Evolutionary conservation across 2,797 vertebrate genomes (phyloP), one percentile per base, ranked within the genome.

Genomic region (Anableps anableps): DNA sequence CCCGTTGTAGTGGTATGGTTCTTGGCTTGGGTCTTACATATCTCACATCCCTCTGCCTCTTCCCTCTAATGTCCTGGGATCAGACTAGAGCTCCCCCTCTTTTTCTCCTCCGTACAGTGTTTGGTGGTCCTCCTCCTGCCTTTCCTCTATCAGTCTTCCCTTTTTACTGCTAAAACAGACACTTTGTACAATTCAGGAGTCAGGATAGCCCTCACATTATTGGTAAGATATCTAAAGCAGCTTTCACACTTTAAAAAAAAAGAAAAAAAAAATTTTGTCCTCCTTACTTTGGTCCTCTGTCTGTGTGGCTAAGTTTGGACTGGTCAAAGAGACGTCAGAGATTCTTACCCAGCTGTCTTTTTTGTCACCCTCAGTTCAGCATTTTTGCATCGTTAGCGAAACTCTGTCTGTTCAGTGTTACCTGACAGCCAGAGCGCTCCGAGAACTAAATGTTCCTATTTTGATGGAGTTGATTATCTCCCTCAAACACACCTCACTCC

Each of bases 401-500:
- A 38, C 74, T 80, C 76, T 26, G 74, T 75, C 36, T 47, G 74
- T 38, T 62, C 31, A 50, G 72, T 26, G 72, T 82, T 77, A 74
- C 50, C 72, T 79, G 82, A 76, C 73, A 62, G 79, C 74, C 62
- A 16, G 64, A 50, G 68, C 76, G 62, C 74, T 75, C n/a, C 5
- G 17, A n/a, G 75, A 77, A 71, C 76, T 13, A 10, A 36, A n/a
- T 75, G 51, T 79, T 86, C 77, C 60, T 74, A 48, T 76, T 55
- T 72, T 60, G 82, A 84, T 78, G 53, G 79, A 75, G 74, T 75
- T 16, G 71, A 85, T 86, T 51, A 86, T 78, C 66, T 76, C 74
- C 66, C 76, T 80, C 70, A 68, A 78, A 81, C 77, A 81, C 85
- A 81, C 78, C 73, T 89, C 83, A 72, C 86, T 82, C 88, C 79